Conservation (phyloP, 2,113 vertebrate species). For the Dendropsophus ebraccatus region DNA sequence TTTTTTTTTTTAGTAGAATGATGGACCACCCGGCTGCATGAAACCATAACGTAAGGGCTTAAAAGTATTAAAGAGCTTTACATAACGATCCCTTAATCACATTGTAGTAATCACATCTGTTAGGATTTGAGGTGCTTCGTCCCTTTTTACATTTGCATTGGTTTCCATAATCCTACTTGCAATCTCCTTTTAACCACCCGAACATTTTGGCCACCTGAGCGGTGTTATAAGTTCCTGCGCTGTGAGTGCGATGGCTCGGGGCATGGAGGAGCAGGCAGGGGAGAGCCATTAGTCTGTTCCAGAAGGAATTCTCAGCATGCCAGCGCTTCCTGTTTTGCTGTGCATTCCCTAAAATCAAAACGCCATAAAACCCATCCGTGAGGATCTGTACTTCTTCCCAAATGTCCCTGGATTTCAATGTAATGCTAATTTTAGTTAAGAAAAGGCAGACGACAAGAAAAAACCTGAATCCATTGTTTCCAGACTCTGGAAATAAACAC, state of each 20-base stretch:
- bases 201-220: constrained; percentile 22
- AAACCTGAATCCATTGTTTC: constrained; percentile 3
- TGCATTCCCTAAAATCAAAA: constrained; percentile 4
- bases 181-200: not conserved
- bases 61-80: not conserved
- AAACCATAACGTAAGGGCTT: not conserved
- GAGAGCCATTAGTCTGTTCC: constrained; percentile 26
- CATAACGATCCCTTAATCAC: not conserved
- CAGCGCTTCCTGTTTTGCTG: constrained; percentile 48
- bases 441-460: not conserved
- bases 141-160: not conserved
- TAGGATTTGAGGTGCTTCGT: not conserved
- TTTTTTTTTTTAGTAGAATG: not conserved
- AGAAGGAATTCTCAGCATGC: constrained; percentile 45
- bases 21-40: not conserved
- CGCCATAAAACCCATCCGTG: constrained; percentile 6
- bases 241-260: not conserved
- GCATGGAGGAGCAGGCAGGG: not conserved
- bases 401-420: constrained; percentile 31
- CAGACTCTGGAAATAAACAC: not conserved
- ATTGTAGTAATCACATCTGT: not conserved
- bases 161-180: not conserved
- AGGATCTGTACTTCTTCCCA: not conserved
- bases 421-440: constrained; percentile 21
- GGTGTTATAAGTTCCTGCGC: not conserved